Evolutionary conservation across 2,797 vertebrate genomes (phyloP).

Genomic region (Erethizon dorsatum): DNA sequence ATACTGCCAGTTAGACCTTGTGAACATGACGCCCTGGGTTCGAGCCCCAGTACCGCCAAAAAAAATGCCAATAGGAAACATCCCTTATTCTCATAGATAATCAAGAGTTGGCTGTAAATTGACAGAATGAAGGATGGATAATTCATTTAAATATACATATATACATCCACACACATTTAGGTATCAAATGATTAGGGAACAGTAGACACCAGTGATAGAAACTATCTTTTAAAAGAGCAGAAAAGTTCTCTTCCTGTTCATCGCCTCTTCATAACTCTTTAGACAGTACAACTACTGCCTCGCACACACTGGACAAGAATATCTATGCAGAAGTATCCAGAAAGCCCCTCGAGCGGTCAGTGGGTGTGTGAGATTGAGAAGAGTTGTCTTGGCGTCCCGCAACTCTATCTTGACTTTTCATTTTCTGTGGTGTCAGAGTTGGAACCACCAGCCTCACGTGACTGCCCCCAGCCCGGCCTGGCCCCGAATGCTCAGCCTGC

Average conservation of each 20-base stretch:
- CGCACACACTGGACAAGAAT: constrained; percentile 64
- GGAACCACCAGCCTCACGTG: too few species aligned
- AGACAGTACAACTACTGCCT: constrained; percentile 68
- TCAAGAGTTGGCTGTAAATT: constrained; percentile 79
- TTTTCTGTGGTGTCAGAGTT: background rate
- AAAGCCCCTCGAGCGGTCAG: constrained; percentile 61
- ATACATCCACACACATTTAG: constrained; percentile 19
- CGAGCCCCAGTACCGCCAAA: background rate
- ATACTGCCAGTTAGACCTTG: background rate
- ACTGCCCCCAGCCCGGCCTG: background rate
- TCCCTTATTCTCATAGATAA: constrained; percentile 71
- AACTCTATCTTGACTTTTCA: background rate
- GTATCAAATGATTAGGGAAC: constrained; percentile 55
- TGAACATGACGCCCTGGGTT: background rate
- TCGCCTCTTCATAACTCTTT: constrained; percentile 74
- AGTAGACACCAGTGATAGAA: constrained; percentile 52
- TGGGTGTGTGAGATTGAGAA: constrained; percentile 34
- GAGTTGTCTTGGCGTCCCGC: constrained; percentile 71
- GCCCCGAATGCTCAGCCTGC: constrained; percentile 24
- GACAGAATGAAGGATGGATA: constrained; percentile 54
- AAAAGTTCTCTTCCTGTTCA: constrained; percentile 56
- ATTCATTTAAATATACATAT: constrained; percentile 65
- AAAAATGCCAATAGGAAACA: background rate
- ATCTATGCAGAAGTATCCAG: constrained; percentile 81
- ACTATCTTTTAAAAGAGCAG: constrained; percentile 52